These are phyloP conservation scores for Molossus alvarezi DNA, from an alignment of 2,797 vertebrate genomes.

Conservation along the genomic window DNA sequence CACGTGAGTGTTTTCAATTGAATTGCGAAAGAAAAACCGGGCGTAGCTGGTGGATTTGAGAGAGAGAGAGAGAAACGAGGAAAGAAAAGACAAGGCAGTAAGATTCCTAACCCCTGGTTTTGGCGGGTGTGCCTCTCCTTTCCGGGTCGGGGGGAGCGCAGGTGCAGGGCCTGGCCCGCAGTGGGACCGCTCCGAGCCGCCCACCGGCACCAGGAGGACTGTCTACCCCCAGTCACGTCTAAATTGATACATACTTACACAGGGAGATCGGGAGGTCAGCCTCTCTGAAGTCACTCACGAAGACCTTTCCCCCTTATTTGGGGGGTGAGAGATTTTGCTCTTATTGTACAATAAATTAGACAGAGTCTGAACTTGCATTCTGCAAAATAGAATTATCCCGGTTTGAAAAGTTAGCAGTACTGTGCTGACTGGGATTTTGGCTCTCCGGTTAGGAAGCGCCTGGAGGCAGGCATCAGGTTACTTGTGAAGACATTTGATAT, in stretches of 20 bases:
- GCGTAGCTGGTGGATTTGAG: background rate
- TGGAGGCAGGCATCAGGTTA: background rate
- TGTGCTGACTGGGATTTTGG: background rate
- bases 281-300: background rate
- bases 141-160: background rate
- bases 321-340: background rate
- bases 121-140: background rate
- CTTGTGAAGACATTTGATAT: background rate
- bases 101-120: background rate
- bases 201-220: background rate
- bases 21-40: slow-evolving; percentile 67
- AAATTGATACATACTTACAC: background rate
- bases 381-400: background rate
- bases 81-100: background rate
- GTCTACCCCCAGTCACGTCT: background rate
- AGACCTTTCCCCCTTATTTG: background rate
- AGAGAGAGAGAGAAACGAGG: background rate
- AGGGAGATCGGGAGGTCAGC: slow-evolving; percentile 4
- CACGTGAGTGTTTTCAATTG: slow-evolving; percentile 83
- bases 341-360: background rate
- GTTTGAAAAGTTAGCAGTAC: slow-evolving; percentile 11
- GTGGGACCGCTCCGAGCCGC: background rate
- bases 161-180: background rate
- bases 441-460: background rate
- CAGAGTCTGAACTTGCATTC: slow-evolving; percentile 6